A percentile compares a stretch with the other conserved stretches of the same genome.
Conservation (phyloP, 2,113 vertebrate genomes). For the Prionailurus bengalensis region DNA sequence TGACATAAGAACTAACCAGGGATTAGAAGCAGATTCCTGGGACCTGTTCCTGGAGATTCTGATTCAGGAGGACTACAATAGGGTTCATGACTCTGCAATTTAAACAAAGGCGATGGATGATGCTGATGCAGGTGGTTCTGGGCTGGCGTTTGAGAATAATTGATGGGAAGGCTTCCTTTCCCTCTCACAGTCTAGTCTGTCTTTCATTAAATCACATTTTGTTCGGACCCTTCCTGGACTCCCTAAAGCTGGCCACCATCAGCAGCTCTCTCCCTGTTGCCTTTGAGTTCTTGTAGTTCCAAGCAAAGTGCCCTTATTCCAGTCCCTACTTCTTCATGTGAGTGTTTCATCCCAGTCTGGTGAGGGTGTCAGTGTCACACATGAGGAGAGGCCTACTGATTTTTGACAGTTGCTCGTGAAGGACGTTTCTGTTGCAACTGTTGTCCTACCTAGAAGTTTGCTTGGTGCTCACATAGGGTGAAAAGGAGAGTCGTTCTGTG, state of each 20-base stretch:
- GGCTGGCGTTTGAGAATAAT: neutral
- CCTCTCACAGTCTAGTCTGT: neutral
- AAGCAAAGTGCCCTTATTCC: neutral
- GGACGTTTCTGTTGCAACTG: neutral
- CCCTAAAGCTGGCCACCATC: neutral
- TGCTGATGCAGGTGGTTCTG: neutral
- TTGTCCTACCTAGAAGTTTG: neutral
- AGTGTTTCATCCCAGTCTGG: neutral
- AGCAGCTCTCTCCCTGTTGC: neutral
- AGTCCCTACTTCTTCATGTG: neutral
- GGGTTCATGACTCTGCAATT: neutral
- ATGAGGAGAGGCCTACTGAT: neutral
- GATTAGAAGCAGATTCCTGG: neutral
- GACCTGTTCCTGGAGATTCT: neutral
- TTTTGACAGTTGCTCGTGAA: neutral
- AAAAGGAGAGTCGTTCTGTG: neutral
- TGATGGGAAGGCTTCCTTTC: neutral
- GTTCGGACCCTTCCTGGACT: conserved; percentile 1
- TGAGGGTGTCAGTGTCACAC: neutral
- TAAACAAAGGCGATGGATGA: neutral
- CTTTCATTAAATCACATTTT: neutral
- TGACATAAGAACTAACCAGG: neutral
- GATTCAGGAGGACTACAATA: neutral
- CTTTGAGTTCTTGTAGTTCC: neutral
- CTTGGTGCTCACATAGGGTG: neutral